A percentile compares a stretch with the other conserved stretches of the same genome.
Evolutionary conservation across 2,113 vertebrate genomes (phyloP).

Genomic region (Proteles cristata): DNA sequence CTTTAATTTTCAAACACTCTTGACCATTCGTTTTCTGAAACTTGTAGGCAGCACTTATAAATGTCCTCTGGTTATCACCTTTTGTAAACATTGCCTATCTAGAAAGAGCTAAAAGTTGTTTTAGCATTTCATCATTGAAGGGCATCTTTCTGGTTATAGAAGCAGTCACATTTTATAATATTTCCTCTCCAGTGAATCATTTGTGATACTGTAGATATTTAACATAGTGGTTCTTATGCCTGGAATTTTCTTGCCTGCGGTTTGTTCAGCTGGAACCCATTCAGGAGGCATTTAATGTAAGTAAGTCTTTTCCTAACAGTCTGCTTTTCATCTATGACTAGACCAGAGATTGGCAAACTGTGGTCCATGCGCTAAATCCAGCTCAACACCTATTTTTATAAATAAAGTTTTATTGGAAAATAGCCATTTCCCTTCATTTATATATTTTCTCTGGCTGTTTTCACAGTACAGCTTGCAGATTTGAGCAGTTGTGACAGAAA

Average conservation of each 20-base stretch:
- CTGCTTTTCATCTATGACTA: neutral
- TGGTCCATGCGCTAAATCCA: neutral
- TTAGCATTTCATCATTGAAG: neutral
- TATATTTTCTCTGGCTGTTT: constrained; percentile 1
- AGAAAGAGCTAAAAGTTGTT: neutral
- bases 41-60: neutral
- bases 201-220: neutral
- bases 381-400: neutral
- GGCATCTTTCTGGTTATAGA: neutral
- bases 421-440: neutral
- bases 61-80: neutral
- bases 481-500: constrained; percentile 15
- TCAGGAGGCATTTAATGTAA: neutral
- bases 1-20: neutral
- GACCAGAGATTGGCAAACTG: neutral
- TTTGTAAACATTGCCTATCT: neutral
- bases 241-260: neutral
- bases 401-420: constrained; percentile 66
- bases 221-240: neutral
- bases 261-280: constrained; percentile 15
- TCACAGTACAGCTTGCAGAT: neutral
- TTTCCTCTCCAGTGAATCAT: neutral
- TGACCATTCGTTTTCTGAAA: neutral
- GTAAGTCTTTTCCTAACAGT: constrained; percentile 18
- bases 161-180: neutral